phyloP scores from a whole-genome alignment of 2,113 vertebrate species.

The Mohoua ochrocephala region DNA sequence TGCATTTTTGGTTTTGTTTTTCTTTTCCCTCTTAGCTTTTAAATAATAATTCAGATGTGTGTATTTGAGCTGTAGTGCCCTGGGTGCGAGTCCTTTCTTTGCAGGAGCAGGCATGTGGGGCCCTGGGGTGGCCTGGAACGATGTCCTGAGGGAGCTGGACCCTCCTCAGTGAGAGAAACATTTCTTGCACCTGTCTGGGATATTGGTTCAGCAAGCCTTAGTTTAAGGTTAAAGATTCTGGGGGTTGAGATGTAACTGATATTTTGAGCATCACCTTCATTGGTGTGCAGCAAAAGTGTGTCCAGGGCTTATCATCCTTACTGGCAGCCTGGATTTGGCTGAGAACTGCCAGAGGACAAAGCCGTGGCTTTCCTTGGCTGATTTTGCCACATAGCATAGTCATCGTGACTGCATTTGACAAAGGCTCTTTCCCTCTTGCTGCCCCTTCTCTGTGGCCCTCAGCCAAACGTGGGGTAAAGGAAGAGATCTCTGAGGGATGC shows the following conservation, averaged over 20 bases:
- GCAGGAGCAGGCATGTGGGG: not conserved
- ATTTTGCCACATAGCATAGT: not conserved
- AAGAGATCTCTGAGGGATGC: not conserved
- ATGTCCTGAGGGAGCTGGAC: not conserved
- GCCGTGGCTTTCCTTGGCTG: not conserved
- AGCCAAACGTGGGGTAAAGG: not conserved
- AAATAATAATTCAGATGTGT: not conserved
- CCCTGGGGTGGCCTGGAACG: not conserved
- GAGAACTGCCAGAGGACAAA: not conserved
- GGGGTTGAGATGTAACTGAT: not conserved
- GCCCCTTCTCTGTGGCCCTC: not conserved
- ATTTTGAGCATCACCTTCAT: not conserved
- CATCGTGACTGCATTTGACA: not conserved
- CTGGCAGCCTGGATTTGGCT: not conserved
- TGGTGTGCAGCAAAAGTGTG: not conserved
- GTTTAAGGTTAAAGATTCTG: not conserved
- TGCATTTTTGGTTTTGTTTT: not conserved
- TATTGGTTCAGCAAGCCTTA: not conserved
- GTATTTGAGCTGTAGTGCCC: not conserved
- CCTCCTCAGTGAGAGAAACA: not conserved
- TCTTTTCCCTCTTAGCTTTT: not conserved
- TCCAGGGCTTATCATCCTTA: not conserved
- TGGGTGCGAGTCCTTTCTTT: not conserved
- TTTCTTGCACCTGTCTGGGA: not conserved
- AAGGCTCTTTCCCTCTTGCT: not conserved